Evolutionary conservation across 2,797 vertebrate genomes (phyloP), one percentile per base, ranked within the genome.

Genomic region (Masticophis lateralis): DNA sequence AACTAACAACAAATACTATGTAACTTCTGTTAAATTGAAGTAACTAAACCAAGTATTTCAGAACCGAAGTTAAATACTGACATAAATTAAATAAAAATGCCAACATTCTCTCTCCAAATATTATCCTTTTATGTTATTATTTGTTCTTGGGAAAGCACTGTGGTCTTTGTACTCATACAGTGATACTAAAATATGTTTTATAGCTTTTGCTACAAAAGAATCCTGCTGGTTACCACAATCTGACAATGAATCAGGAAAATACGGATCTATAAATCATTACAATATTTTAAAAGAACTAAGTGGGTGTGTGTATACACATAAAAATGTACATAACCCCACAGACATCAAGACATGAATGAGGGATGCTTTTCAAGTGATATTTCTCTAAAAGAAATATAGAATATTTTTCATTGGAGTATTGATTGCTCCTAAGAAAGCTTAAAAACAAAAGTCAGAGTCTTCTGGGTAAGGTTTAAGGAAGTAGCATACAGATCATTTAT

Each of bases 21-120:
- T 96, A 90, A 51, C 12, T 74, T 87, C 27, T 94, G 90, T 93
- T 93, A 89, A 95, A 95, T 94, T 91, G 43, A 94, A 93, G 28
- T 91, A 90, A 89, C 91, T 94, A 92, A 90, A 95, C 94, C 20
- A 79, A 79, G 87, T 93, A 8, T 18, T 90, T 55, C 93, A 95
- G 91, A 91, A 94, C 90, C 1, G 7, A 57, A 94, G 86, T 94
- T 96, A 97, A 97, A 97, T 96, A 95, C 95, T 97, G 97, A 94
- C 90, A 59, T 94, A 89, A 89, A 95, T 97, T 96, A 97, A 97
- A 97, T 95, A 96, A 57, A 79, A 95, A 91, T 92, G 94, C 59
- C 94, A 95, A 95, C 96, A 95, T 92, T 51, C 0, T 95, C 95
- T 95, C 96, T 96, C 95, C 92, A 94, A 89, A 95, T 95, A 95